Evolutionary conservation across 2,113 vertebrate genomes (phyloP), one percentile per base, ranked within the genome.

Genomic region (Thalassoma bifasciatum): DNA sequence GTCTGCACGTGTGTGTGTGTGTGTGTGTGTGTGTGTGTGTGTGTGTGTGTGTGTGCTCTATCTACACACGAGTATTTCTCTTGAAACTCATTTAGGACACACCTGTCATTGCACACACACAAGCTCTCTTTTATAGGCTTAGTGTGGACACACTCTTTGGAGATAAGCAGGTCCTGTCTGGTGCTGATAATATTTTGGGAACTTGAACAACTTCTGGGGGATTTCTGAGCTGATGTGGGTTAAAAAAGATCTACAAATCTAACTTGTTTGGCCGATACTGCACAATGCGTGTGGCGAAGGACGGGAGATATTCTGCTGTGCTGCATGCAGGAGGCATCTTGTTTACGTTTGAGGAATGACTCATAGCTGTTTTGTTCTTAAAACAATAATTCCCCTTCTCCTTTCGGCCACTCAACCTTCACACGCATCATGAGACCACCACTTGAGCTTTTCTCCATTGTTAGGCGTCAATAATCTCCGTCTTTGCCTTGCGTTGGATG

Each of bases 11-110:
- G n/a, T n/a, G n/a, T n/a, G n/a, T n/a, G n/a, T n/a, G n/a, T n/a
- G n/a, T n/a, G n/a, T n/a, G n/a, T n/a, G n/a, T n/a, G n/a, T n/a
- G 80, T 47, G 46, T 66, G 67, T 13, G 36, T 68, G 34, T 58
- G 57, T 10, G 36, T 82, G 30, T 4, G 30, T 30, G 30, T 30
- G 30, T 30, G 30, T 30, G 6, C 30, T 30, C 30, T 30, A 30
- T 30, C 64, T 72, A 66, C 58, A 72, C 59, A 77, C 44, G n/a
- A 2, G 40, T 72, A 9, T 21, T 64, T 22, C 63, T 64, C 66
- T 75, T 79, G 64, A 80, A 87, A 75, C 69, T 78, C 63, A 83
- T 82, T 84, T 72, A 65, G 38, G 47, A 51, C 58, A 37, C 79
- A 86, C 72, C 77, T 89, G 85, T 81, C 85, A 68, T 37, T n/a